Conservation (phyloP, 2,113 vertebrate genomes). For the Haemorhous mexicanus region DNA sequence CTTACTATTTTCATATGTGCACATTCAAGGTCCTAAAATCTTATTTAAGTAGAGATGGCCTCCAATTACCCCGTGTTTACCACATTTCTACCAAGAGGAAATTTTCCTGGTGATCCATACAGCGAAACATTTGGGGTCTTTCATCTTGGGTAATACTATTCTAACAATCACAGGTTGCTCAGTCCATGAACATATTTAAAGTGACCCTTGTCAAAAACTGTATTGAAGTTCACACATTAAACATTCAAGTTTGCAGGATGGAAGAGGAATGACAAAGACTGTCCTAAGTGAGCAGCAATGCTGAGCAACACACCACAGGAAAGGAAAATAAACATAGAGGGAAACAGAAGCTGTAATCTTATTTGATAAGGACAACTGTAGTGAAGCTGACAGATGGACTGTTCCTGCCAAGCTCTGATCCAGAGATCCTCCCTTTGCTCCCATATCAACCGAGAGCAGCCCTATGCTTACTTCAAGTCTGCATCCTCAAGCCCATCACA, state of each 20-base stretch:
- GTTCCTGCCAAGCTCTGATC: not conserved
- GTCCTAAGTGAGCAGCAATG: not conserved
- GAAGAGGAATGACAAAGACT: not conserved
- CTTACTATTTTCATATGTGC: not conserved
- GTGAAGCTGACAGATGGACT: not conserved
- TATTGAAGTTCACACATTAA: not conserved
- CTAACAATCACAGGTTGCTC: not conserved
- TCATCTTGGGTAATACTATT: not conserved
- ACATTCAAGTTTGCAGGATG: not conserved
- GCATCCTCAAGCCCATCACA: not conserved
- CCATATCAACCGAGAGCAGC: not conserved
- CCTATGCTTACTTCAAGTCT: not conserved
- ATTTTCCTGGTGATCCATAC: not conserved
- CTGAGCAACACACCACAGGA: not conserved
- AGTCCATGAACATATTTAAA: not conserved
- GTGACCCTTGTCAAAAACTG: not conserved
- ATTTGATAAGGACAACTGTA: not conserved
- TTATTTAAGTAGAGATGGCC: not conserved
- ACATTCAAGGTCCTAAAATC: not conserved
- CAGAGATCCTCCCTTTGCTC: not conserved
- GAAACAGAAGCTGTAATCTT: slow-evolving; percentile 37
- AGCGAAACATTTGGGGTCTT: not conserved
- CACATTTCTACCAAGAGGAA: not conserved
- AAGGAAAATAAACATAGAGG: not conserved
- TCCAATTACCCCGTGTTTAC: not conserved